Base-by-base conservation (phyloP, 2,888 invertebrate species). In the Tribolium freemani region DNA sequence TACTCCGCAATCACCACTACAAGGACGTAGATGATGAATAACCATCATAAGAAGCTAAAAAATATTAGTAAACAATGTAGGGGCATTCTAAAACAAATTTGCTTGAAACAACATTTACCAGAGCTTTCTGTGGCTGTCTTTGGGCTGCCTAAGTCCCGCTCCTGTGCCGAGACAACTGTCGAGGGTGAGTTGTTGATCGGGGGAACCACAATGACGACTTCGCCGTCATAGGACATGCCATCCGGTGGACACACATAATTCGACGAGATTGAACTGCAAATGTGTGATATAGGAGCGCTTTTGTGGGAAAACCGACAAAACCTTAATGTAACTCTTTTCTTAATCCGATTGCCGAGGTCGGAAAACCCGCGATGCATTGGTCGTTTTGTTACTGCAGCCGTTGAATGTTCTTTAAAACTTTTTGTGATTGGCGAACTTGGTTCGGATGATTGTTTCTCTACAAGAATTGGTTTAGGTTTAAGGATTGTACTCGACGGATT, bases 271-370 rank as follows among this genome's bases (percentile, higher is more conserved):
- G 87, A 87, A 84, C 88, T 87, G 57, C n/a, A 68, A 48, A 45
- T 10, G 5, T 0, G 26, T 9, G 38, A 38, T 38, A 38, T 38
- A 8, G 51, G 38, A 10, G 20, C 13, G 26, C 10, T 45, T 46
- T 46, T 13, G 9, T 13, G 13, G 30, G n/a, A 20, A 30, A 38
- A 8, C 3, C 1, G 8, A 1, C 26, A 38, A 57, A 85, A 94
- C 94, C 95, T 92, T 82, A 95, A 90, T 58, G 95, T 95, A 71
- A 95, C 95, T 86, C 93, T 91, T 87, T 96, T 96, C 84, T 94
- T 93, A 81, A 94, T 92, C 84, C 94, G 90, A 84, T 91, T 93
- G 77, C 94, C 93, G 78, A 95, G 90, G 85, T 95, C 95, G 48
- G 94, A 93, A 85, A 91, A 91, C 44, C 92, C 92, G 73, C 92